Base-by-base conservation (phyloP, 2,113 vertebrate genomes). In the Lichenostomus cassidix region DNA sequence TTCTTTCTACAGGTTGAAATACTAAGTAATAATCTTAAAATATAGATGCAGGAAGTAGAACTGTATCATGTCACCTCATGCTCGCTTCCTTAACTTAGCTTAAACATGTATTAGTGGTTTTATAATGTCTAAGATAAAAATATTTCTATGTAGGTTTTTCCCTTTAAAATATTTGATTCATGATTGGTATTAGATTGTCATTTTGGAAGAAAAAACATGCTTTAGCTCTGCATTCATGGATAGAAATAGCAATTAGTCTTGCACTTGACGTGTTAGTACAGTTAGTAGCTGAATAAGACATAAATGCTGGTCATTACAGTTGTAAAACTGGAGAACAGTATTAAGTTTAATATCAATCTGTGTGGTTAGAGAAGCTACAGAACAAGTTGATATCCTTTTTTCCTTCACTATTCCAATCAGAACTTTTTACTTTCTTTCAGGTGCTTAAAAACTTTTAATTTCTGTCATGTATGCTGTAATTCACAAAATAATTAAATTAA, bases 401-500 rank as follows among this genome's bases (percentile, higher is more conserved):
- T 23, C 22, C 20, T 91, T 76, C 0, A 0, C 9, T 33, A 0
- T 27, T 75, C 19, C 20, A 16, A 28, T 78, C 12, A 31, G 83
- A 89, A 47, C 44, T n/a, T 96, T 14, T 5, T 5, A 12, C 10
- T 9, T 68, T 84, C 39, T 31, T 49, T 42, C 33, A 64, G 4
- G 10, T 56, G 25, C 28, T 68, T 74, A 44, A 77, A 82, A 76
- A 7, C 11, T 55, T 44, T 5, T 37, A 23, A 31, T 73, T 65
- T 67, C 37, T 85, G n/a, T 70, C 15, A 52, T 10, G 31, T 63
- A n/a, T 12, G 3, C 63, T 73, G 4, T 3, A 49, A 33, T 78
- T 82, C 11, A 58, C 9, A 18, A 29, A 88, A 17, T 7, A 0
- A 1, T 86, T 74, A 46, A 29, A 80, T 37, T 39, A 0, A 2